These are phyloP conservation scores for Axis porcinus DNA, from an alignment of 2,113 vertebrate species.

Conservation along the genomic window DNA sequence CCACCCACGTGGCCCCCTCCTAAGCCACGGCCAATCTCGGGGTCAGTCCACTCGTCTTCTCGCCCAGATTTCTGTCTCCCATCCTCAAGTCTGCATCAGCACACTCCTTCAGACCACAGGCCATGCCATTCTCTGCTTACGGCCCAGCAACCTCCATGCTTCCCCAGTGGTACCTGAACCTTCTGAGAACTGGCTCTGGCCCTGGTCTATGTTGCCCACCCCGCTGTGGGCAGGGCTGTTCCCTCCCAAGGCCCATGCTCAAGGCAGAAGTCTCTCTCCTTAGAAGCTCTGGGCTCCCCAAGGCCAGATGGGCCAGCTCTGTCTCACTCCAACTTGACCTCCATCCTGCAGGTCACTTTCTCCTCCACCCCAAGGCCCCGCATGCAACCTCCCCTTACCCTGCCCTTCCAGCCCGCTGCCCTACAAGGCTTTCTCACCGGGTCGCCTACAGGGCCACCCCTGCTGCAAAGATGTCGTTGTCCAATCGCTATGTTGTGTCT, in stretches of 20 bases:
- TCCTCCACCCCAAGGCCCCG: accelerated
- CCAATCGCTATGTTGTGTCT: too few species aligned
- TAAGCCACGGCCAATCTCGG: accelerated
- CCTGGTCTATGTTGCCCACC: accelerated
- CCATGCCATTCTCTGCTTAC: too few species aligned
- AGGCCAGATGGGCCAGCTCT: accelerated
- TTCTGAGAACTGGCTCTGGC: not conserved
- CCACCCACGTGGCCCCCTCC: too few species aligned
- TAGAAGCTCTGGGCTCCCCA: accelerated
- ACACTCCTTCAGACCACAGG: not conserved
- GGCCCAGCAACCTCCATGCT: not conserved
- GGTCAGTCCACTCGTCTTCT: accelerated
- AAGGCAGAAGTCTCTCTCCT: not conserved
- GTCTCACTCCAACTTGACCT: not conserved
- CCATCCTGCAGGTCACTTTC: accelerated
- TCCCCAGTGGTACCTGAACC: not conserved
- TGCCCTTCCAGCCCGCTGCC: accelerated
- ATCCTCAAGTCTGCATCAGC: not conserved
- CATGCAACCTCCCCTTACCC: accelerated
- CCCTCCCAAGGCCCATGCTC: not conserved
- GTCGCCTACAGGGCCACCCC: not conserved
- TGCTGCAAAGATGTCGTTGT: not conserved
- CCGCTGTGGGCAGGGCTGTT: accelerated
- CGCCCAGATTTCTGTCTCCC: not conserved
- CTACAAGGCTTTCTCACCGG: accelerated